Evolutionary conservation across 2,797 vertebrate species (phyloP), one percentile per base, ranked within the genome.

Genomic region (Hippopotamyrus pictus): DNA sequence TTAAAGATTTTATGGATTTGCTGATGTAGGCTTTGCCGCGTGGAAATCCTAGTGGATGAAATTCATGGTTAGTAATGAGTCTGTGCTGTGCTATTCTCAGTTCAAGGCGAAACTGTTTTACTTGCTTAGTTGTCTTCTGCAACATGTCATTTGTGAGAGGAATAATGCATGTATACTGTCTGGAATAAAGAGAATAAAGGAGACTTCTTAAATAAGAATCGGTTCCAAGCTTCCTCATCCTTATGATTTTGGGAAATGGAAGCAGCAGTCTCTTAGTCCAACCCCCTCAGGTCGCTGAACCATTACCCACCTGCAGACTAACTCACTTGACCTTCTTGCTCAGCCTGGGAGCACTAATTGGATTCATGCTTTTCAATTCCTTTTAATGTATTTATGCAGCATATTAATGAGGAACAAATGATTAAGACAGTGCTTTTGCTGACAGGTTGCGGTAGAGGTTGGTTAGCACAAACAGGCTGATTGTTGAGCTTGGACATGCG

Each of bases 351-450:
- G 53, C 76, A 51, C 51, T 86, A 89, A 89, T 79, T 88, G 46
- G 48, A 88, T 88, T 89, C 50, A 88, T 89, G 29, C n/a, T 83
- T 29, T 50, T 87, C 33, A 9, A 53, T 87, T 19, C 83, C 12
- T 89, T 62, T 90, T 59, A 57, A 57, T 87, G 86, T 29, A 57
- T 87, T 87, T 7, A 57, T 87, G 29, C 17, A 41, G 86, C 51
- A 87, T 86, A 33, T 86, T 86, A 86, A 51, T 86, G 83, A 86
- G 5, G 50, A 51, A 33, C 83, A 86, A 86, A 51, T 51, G 46
- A 85, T n/a, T 5, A 29, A 85, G 44, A 53, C 48, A n/a, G 46
- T 29, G 11, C 37, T 7, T 83, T 17, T 6, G 33, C 25, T 25
- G 19, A 53, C 88, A 44, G 76, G 50, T 51, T 69, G 29, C 1